phyloP scores from a whole-genome alignment of 2,888 invertebrate genomes.

The Zygothrica quintamaculata region DNA sequence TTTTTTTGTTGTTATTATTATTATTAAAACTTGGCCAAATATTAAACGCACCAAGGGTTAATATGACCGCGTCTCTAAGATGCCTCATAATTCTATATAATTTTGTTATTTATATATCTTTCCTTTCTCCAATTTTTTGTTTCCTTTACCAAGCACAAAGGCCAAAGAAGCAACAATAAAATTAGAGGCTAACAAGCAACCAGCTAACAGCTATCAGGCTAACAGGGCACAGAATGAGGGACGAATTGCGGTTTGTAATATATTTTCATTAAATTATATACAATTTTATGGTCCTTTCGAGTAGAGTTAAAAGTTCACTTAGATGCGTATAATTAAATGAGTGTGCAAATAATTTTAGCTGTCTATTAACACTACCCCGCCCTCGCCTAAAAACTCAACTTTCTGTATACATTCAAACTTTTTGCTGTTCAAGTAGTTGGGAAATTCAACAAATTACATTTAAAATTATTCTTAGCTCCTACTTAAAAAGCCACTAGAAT shows the following conservation, averaged over 20 bases:
- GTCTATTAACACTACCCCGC: constrained; percentile 28
- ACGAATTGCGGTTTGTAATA: constrained; percentile 42
- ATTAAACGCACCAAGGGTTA: constrained; percentile 67
- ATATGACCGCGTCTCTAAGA: constrained; percentile 32
- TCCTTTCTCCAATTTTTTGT: no score
- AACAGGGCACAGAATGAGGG: no score
- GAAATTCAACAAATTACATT: no score
- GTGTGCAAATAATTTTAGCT: constrained; percentile 36
- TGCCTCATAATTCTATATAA: constrained; percentile 72
- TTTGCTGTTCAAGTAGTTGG: no score
- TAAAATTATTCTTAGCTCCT: no score
- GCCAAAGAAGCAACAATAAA: constrained; percentile 62
- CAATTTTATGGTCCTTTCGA: constrained; percentile 58
- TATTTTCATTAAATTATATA: constrained; percentile 73
- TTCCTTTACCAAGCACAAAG: constrained; percentile 55
- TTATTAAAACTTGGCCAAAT: constrained; percentile 70
- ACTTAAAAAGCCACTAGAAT: no score
- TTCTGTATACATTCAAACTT: constrained; percentile 8
- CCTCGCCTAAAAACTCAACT: constrained; percentile 7
- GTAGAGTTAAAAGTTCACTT: constrained; percentile 23
- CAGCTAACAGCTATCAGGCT: no score
- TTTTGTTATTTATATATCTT: constrained; percentile 64
- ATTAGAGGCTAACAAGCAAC: constrained; percentile 34
- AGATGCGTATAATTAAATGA: constrained; percentile 54
- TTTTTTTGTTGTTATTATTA: constrained; percentile 23